Base-by-base conservation (phyloP, 2,113 vertebrate genomes). In the Eptatretus burgeri region DNA sequence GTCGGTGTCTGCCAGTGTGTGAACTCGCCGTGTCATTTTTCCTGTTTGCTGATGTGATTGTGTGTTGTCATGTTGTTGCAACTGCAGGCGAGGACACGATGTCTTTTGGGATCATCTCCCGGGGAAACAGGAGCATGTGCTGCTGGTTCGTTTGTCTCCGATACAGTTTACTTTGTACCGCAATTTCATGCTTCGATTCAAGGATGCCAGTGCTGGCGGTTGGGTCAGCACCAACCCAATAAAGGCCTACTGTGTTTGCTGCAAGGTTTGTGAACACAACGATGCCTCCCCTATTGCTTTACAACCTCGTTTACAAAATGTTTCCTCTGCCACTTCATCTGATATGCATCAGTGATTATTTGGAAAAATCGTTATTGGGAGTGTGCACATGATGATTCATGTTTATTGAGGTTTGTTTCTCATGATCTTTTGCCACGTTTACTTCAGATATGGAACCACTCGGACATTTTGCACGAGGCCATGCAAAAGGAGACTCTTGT, bases 211-310 rank as follows among this genome's bases (percentile, higher is more conserved):
- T 63, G 93, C 82, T 75, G 91, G 78, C 1, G 91, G 91, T 67
- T 98, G 91, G 91, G 80, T 98, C 51, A 86, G 89, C 2, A 77
- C 95, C 53, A 96, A 98, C 72, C 91, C 91, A 0, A 85, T 98
- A 63, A 98, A 94, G 74, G 89, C 91, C 56, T 98, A 95, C 72
- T 98, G 91, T 51, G 91, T 98, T 49, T 96, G 91, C 70, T 98
- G 91, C 70, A 98, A 98, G 83, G 91, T 98, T 67, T 7, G 74
- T 71, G 27, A 41, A 41, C 27, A 41, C 27, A 41, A 41, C 27
- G 27, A 41, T 41, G 27, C 27, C 27, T 41, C 27, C 3, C 27
- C 27, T 41, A 41, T 41, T 7, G 7, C 27, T 7, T 41, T 41
- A 41, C 7, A 7, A 41, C 3, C 27, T 41, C n/a, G 27, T 41